phyloP scores from a whole-genome alignment of 2,888 invertebrate species.

The Allolobophora icterica region DNA sequence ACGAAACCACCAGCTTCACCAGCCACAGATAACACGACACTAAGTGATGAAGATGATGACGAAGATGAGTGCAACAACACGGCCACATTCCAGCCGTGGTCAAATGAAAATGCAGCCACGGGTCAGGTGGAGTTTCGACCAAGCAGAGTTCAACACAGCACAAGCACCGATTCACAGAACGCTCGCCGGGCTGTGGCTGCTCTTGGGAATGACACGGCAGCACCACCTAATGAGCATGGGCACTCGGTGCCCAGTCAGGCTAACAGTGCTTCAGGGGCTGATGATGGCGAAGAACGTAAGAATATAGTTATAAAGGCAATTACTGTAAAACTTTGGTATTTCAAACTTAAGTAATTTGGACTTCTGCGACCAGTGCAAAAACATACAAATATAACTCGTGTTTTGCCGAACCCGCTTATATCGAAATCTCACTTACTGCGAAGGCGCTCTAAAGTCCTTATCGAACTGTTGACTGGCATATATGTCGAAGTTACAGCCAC shows the following conservation, averaged over 20 bases:
- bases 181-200: conserved; percentile 47
- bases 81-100: background rate
- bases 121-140: conserved; percentile 20
- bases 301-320: background rate
- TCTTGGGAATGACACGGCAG: conserved; percentile 50
- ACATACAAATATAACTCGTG: too few species aligned
- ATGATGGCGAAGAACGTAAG: background rate
- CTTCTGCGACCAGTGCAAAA: too few species aligned
- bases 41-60: conserved; percentile 4
- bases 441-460: too few species aligned
- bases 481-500: too few species aligned
- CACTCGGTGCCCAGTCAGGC: background rate
- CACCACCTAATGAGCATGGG: conserved; percentile 3
- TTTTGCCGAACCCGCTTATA: too few species aligned
- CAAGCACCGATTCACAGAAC: background rate
- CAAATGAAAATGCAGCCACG: background rate
- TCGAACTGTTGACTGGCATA: too few species aligned
- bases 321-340: background rate
- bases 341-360: background rate
- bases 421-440: too few species aligned
- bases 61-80: conserved; percentile 30
- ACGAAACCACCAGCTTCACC: background rate
- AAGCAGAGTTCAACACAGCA: background rate
- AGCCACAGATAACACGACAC: background rate
- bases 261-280: background rate